Evolutionary conservation across 2,797 vertebrate species (phyloP).

Genomic region (Enteromius trimaculatus): DNA sequence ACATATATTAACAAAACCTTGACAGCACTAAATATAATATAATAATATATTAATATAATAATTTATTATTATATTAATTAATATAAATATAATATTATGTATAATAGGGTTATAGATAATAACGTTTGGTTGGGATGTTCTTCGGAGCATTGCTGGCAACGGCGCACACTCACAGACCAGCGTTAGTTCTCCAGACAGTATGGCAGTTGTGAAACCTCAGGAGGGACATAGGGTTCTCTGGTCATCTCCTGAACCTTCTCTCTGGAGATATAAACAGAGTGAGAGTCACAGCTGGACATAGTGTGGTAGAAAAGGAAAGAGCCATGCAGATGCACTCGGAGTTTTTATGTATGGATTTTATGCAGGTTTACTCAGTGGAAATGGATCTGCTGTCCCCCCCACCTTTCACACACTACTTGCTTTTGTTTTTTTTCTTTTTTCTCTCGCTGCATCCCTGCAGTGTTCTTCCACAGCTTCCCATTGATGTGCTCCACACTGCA

Average conservation of each 20-base stretch:
- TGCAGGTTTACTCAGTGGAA: conserved; percentile 62
- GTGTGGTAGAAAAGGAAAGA: neutral
- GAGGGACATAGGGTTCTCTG: neutral
- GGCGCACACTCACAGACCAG: neutral
- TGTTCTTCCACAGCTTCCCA: neutral
- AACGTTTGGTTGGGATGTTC: neutral
- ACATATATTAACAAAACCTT: too few species aligned
- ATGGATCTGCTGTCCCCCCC: conserved; percentile 16
- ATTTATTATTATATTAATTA: too few species aligned
- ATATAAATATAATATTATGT: too few species aligned
- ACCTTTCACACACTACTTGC: neutral
- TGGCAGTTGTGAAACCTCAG: neutral
- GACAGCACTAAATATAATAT: too few species aligned
- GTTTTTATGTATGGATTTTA: conserved; percentile 74
- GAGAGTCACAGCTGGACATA: neutral
- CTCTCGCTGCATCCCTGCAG: neutral
- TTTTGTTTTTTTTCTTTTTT: neutral
- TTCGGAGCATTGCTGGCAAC: neutral
- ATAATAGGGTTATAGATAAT: too few species aligned
- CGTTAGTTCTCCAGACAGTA: neutral
- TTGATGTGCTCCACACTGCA: conserved; percentile 24
- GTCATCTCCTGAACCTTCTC: neutral
- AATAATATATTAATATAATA: too few species aligned
- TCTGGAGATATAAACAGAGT: conserved; percentile 1
- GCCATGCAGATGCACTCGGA: conserved; percentile 67